Conservation (phyloP, 2,888 invertebrate species). For the Caprella mutica region DNA sequence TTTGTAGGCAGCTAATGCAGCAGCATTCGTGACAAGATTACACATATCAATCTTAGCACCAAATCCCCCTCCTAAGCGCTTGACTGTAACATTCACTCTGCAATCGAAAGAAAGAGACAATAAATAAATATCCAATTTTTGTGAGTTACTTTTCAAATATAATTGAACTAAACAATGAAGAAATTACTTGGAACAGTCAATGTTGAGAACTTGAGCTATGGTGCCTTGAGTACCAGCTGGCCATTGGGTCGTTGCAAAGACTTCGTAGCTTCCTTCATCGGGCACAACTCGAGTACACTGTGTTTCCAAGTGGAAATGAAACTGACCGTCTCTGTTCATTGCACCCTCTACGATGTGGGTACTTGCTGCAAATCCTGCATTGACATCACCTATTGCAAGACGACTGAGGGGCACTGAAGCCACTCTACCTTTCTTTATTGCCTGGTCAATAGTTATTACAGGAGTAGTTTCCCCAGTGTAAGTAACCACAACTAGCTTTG, state of each 20-base stretch:
- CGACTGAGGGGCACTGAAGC: not conserved
- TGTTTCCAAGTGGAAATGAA: slow-evolving; percentile 65
- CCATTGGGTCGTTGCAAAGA: slow-evolving; percentile 43
- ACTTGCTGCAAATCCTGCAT: slow-evolving; percentile 26
- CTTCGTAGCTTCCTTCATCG: slow-evolving; percentile 54
- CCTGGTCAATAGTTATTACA: slow-evolving; percentile 32
- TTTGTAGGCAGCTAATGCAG: slow-evolving; percentile 56
- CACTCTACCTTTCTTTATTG: slow-evolving; percentile 11
- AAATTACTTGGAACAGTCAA: slow-evolving; percentile 1
- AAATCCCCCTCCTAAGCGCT: slow-evolving; percentile 68
- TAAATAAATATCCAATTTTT: slow-evolving; percentile 4
- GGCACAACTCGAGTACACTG: slow-evolving; percentile 55
- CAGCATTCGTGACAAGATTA: slow-evolving; percentile 50
- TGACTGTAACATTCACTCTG: slow-evolving; percentile 57
- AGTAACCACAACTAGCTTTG: slow-evolving; percentile 48
- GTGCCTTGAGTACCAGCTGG: slow-evolving; percentile 10
- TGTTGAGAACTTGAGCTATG: slow-evolving; percentile 11
- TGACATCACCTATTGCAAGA: slow-evolving; percentile 12
- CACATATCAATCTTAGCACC: slow-evolving; percentile 60
- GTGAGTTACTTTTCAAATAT: not conserved
- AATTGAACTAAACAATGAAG: not conserved
- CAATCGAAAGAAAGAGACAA: slow-evolving; percentile 37
- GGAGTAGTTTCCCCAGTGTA: slow-evolving; percentile 45
- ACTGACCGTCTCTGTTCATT: slow-evolving; percentile 45
- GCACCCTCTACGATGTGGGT: slow-evolving; percentile 18